A percentile compares a stretch with the other conserved stretches of the same genome.
These are phyloP conservation scores for Gorsachius magnificus DNA, from an alignment of 2,797 vertebrate genomes.

Conservation along the genomic window DNA sequence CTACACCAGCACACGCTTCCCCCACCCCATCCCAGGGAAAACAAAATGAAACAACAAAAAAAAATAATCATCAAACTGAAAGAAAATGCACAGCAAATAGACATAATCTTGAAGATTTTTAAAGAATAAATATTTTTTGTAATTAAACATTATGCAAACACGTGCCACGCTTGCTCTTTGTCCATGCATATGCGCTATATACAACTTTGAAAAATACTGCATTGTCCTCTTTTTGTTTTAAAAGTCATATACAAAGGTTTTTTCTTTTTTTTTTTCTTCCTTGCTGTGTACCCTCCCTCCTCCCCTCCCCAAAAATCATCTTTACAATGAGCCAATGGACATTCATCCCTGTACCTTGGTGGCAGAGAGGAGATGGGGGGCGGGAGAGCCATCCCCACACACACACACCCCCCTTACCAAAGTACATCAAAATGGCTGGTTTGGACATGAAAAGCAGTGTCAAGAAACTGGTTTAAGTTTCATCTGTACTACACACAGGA, in stretches of 20 bases:
- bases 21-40: slow-evolving; percentile 68
- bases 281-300: slow-evolving; percentile 53
- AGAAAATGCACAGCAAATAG: slow-evolving; percentile 92
- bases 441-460: slow-evolving; percentile 88
- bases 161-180: slow-evolving; percentile 97
- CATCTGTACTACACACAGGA: slow-evolving; percentile 82
- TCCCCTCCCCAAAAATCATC: slow-evolving; percentile 70
- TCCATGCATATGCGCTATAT: slow-evolving; percentile 99
- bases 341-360: slow-evolving; percentile 76
- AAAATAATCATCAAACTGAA: slow-evolving; percentile 78
- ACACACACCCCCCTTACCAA: slow-evolving; percentile 50
- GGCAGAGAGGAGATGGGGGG: slow-evolving; percentile 43
- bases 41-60: slow-evolving; percentile 58
- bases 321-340: slow-evolving; percentile 84
- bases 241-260: slow-evolving; percentile 87
- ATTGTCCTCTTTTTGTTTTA: slow-evolving; percentile 85
- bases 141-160: slow-evolving; percentile 99
- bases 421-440: slow-evolving; percentile 79
- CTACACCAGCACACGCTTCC: slow-evolving; percentile 64
- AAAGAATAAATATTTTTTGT: slow-evolving; percentile 99
- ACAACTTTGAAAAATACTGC: slow-evolving; percentile 99
- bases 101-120: slow-evolving; percentile 90
- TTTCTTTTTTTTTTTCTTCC: slow-evolving; percentile 22
- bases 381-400: slow-evolving; percentile 6
- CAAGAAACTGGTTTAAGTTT: slow-evolving; percentile 84